Conservation (phyloP, 2,888 invertebrate species). For the Tanypteryx hageni region DNA sequence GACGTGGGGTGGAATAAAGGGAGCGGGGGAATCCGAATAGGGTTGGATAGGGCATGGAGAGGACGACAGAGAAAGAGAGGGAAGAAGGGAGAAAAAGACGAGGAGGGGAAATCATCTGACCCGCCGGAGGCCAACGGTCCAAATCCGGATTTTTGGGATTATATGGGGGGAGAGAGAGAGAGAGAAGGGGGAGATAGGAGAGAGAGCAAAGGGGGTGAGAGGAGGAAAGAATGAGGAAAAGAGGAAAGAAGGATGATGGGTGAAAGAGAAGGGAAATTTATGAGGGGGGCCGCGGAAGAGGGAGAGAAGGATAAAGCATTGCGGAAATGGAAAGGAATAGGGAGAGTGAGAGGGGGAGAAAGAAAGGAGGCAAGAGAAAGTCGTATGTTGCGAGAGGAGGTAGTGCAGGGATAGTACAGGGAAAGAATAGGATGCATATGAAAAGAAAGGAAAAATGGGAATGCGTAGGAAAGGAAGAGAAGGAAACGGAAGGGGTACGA, state of each 20-base stretch:
- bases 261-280: not conserved
- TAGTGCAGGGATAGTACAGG: not conserved
- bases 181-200: not conserved
- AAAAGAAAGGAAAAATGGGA: no score
- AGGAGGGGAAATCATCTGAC: not conserved
- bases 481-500: not conserved
- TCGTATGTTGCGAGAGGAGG: not conserved
- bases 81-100: not conserved
- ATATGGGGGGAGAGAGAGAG: conserved; percentile 6
- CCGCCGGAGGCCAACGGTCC: not conserved
- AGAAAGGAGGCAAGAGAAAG: not conserved
- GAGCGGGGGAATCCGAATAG: not conserved
- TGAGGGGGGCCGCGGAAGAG: not conserved
- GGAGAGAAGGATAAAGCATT: not conserved
- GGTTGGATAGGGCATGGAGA: not conserved
- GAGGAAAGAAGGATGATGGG: not conserved
- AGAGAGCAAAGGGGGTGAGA: not conserved
- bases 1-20: not conserved
- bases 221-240: not conserved
- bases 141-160: conserved; percentile 37
- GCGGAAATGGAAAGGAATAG: not conserved
- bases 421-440: not conserved
- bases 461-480: not conserved
- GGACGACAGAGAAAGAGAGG: not conserved
- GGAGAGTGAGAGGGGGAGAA: not conserved